These are phyloP conservation scores for Drosophila bocqueti DNA, from an alignment of 1,140 invertebrate genomes.

Conservation along the genomic window DNA sequence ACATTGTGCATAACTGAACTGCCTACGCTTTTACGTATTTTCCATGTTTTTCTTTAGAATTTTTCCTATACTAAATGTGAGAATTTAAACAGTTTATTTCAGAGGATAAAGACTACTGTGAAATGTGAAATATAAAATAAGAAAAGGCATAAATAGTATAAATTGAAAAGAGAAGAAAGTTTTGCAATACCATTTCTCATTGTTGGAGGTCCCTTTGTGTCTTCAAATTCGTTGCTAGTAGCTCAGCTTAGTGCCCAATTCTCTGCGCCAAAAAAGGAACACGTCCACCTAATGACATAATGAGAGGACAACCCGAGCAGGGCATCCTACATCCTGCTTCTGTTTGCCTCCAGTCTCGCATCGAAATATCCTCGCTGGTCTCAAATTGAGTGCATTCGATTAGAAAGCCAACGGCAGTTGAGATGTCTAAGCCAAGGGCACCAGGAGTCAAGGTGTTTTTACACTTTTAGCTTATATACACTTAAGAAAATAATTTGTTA, in stretches of 20 bases:
- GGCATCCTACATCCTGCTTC: conserved; percentile 4
- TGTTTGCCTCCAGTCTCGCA: conserved; percentile 1
- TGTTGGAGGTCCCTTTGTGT: background rate
- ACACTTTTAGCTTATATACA: conserved; percentile 31
- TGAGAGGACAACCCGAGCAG: conserved; percentile 8
- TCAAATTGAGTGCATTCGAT: conserved; percentile 50
- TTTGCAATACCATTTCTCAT: background rate
- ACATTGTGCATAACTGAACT: background rate
- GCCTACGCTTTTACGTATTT: background rate
- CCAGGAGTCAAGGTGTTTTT: conserved; percentile 45
- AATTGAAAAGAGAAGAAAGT: background rate
- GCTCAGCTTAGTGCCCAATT: background rate
- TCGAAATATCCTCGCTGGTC: conserved; percentile 1
- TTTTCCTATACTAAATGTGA: background rate
- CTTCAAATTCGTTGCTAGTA: background rate
- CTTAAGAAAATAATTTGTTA: too few species aligned
- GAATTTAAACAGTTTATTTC: background rate
- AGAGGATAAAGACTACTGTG: background rate
- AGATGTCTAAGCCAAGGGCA: conserved; percentile 1
- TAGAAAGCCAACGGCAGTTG: conserved; percentile 36
- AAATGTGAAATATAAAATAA: background rate
- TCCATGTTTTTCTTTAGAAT: too few species aligned
- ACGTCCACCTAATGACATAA: conserved; percentile 26
- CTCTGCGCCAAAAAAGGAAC: background rate
- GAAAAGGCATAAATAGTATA: too few species aligned